phyloP scores from a whole-genome alignment of 2,113 vertebrate genomes.

The Cygnus atratus region DNA sequence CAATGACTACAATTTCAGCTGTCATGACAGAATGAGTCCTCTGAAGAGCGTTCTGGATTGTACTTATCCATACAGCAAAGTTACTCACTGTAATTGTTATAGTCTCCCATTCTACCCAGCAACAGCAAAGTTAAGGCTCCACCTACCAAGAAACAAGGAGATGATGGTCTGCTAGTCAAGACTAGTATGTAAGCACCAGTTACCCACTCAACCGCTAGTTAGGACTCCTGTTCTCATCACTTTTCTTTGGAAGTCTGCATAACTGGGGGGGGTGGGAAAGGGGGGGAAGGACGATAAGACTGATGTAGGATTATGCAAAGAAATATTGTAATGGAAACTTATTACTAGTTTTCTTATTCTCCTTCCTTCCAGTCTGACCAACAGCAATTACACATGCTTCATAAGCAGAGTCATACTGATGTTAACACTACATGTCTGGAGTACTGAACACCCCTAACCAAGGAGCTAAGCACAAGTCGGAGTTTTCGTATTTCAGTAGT shows the following conservation, averaged over 20 bases:
- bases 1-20: not conserved
- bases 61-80: not conserved
- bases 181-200: not conserved
- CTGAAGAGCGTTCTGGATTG: not conserved
- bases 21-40: not conserved
- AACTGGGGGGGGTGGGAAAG: not conserved
- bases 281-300: not conserved
- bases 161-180: not conserved
- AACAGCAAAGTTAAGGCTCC: constrained; percentile 43
- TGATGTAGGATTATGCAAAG: not conserved
- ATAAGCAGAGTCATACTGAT: not conserved
- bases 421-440: not conserved
- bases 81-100: not conserved
- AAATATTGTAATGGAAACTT: not conserved
- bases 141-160: constrained; percentile 40
- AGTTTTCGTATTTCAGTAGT: not conserved
- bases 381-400: not conserved
- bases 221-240: not conserved
- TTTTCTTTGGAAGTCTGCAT: not conserved
- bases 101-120: not conserved
- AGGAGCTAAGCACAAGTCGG: not conserved
- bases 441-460: not conserved
- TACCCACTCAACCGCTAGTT: not conserved
- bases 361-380: not conserved
- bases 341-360: not conserved